Evolutionary conservation across 1,140 invertebrate species (phyloP), one percentile per base, ranked within the genome.

Genomic region (Anthonomus grandis): DNA sequence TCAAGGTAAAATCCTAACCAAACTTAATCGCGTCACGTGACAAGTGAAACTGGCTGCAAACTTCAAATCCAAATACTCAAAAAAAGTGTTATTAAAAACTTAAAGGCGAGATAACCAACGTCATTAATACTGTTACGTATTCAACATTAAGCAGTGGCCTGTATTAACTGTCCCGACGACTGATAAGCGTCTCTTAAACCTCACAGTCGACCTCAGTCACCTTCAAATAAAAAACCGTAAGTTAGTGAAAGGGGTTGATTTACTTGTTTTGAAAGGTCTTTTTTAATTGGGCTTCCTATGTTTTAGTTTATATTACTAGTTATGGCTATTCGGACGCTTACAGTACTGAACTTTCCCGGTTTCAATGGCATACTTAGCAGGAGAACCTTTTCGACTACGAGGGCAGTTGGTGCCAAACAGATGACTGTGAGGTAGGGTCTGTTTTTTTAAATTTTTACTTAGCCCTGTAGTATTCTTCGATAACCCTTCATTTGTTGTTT

Each of bases 361-460:
- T 47, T 63, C 19, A 59, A 56, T n/a, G 59, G 56, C 41, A 36
- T 55, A 17, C 23, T 63, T 6, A 38, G 27, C 15, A 63, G 54
- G 46, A 64, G 73, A 63, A 70, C 76, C 9, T 82, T 85, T 60
- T 82, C 82, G 37, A 83, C 81, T 3, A 77, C 78, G 27, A 78
- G 75, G 70, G 75, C 75, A 61, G 64, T 74, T 24, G 74, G 78
- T 4, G 80, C 81, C 37, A 85, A 86, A 66, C 78, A 90, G 77
- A 81, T 98, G 80, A 95, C 91, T 3, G 94, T 99, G 0, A 79
- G 55, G 55, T 57, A 57, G 45, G 38, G 4, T 15, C 17, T 15
- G 19, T 15, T 15, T n/a, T 1, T 9, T 41, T 41, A 13, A n/a
- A n/a, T 41, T 41, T 41, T 15, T 41, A 17, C 9, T 39, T 15